A percentile compares a stretch with the other conserved stretches of the same genome.
Evolutionary conservation across 2,888 invertebrate genomes (phyloP).

Genomic region (Salticus scenicus): DNA sequence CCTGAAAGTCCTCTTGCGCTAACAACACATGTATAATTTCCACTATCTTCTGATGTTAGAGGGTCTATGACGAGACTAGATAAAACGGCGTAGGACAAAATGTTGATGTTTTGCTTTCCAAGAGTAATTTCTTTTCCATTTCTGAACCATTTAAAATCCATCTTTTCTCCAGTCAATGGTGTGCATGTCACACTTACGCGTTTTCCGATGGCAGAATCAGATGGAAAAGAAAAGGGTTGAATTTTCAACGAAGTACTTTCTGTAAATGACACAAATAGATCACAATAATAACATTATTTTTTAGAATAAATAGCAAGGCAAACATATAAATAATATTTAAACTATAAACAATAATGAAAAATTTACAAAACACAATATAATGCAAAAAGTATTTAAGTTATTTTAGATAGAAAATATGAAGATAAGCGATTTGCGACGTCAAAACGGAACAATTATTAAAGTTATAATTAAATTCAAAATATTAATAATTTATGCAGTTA

Average conservation of each 20-base stretch:
- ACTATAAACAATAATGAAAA: too few relatives aligned
- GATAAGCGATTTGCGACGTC: too few relatives aligned
- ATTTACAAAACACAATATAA: too few relatives aligned
- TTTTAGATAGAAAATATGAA: too few relatives aligned
- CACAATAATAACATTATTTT: too few relatives aligned
- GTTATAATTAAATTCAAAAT: too few relatives aligned
- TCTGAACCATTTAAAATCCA: constrained; percentile 60
- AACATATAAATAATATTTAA: too few relatives aligned
- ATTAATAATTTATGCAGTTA: too few relatives aligned
- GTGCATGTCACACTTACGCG: constrained; percentile 40
- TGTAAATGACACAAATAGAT: too few relatives aligned
- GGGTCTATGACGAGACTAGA: constrained; percentile 49
- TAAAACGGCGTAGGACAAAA: constrained; percentile 18
- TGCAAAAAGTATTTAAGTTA: too few relatives aligned
- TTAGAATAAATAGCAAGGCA: too few relatives aligned
- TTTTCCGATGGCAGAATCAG: constrained; percentile 39
- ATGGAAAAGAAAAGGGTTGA: constrained; percentile 55
- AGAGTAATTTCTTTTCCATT: constrained; percentile 36
- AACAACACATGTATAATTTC: constrained; percentile 59
- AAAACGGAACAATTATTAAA: too few relatives aligned
- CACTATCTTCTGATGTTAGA: constrained; percentile 38
- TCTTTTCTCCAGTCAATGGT: constrained; percentile 33
- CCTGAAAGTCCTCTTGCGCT: constrained; percentile 26
- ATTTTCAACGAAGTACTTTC: constrained; percentile 32
- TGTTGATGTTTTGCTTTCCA: constrained; percentile 26